Base-by-base conservation (phyloP, 2,797 vertebrate species). In the Myripristis murdjan region DNA sequence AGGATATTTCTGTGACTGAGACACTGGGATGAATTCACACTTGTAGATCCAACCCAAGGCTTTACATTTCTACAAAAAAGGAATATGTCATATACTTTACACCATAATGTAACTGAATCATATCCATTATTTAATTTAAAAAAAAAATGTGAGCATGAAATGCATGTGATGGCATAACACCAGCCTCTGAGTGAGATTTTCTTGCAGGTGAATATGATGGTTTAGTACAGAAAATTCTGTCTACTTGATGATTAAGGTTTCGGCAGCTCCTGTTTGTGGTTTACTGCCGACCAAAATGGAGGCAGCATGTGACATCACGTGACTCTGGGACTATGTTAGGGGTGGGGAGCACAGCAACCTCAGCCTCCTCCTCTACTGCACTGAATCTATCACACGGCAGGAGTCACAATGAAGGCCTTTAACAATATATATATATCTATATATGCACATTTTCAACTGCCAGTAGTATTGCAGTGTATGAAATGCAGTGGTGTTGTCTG, bases 271-370 rank as follows among this genome's bases (percentile, higher is more conserved):
- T 48, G 60, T 75, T 60, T 64, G 65, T 55, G 35, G 65, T 67
- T 64, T 43, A 20, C 60, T 20, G 55, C 43, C 20, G 9, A 23
- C 74, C 81, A 76, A 73, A 87, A 90, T 88, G 85, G 84, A 91
- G 67, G 79, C 67, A 75, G 65, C 51, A 70, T 65, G 22, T 81
- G 79, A 75, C 55, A 84, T 95, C 94, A 94, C 83, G 89, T 88
- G 92, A 92, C 91, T 76, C 53, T 67, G 68, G 68, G 60, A 74
- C 66, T 78, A 75, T 82, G 81, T 70, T 75, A 71, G 84, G 93
- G 91, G 89, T 84, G 92, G 92, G 92, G 83, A 87, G 87, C 69
- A 46, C 57, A 6, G 41, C 75, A 81, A 73, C 83, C 81, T 82
- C 86, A 89, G 84, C 81, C 64, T 87, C 62, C 62, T 73, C 81